Evolutionary conservation across 2,797 vertebrate genomes (phyloP).

Genomic region (Onychomys arenicola): DNA sequence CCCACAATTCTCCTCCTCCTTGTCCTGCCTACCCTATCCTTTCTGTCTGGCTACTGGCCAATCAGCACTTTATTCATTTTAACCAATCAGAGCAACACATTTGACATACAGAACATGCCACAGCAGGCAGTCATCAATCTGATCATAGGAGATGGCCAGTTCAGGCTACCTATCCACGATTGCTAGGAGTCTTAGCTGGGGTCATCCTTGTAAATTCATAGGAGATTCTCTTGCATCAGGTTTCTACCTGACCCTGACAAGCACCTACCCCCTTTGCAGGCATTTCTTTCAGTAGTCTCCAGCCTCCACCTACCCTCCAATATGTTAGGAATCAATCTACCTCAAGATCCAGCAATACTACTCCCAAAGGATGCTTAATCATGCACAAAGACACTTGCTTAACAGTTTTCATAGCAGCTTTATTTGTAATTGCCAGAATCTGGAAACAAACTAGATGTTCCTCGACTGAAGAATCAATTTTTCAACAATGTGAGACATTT

Average conservation of each 20-base stretch:
- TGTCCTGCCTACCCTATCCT: too few relatives aligned
- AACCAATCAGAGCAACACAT: too few relatives aligned
- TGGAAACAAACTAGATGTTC: background rate
- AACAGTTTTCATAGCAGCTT: background rate
- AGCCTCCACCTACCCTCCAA: background rate
- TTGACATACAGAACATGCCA: too few relatives aligned
- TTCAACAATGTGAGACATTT: background rate
- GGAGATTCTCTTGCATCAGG: background rate
- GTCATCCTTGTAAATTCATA: background rate
- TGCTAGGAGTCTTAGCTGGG: background rate
- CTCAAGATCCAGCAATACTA: background rate
- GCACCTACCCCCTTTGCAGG: background rate
- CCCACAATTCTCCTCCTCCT: too few relatives aligned
- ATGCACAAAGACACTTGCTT: background rate
- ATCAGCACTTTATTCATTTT: too few relatives aligned
- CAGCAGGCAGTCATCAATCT: background rate
- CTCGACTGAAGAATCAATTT: background rate
- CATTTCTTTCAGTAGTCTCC: too few relatives aligned
- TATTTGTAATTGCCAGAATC: background rate
- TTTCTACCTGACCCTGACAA: background rate
- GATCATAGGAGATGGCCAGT: background rate
- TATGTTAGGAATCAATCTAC: background rate
- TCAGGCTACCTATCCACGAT: background rate
- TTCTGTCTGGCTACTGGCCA: too few relatives aligned
- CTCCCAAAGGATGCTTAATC: background rate